phyloP scores from a whole-genome alignment of 2,797 vertebrate genomes.

The Lerista edwardsae region DNA sequence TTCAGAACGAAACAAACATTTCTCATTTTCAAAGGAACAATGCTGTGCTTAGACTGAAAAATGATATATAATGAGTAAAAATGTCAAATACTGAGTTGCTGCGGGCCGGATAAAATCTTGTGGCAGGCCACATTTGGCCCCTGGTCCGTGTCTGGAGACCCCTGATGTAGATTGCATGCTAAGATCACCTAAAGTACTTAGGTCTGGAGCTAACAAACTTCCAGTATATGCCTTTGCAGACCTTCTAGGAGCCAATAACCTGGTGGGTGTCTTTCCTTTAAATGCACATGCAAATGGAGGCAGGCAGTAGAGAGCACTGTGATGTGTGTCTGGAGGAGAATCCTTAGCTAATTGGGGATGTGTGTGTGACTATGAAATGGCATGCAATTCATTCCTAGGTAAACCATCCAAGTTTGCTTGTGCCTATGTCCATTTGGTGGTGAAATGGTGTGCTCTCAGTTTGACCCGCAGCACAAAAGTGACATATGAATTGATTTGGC shows the following conservation, averaged over 20 bases:
- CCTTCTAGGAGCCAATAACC: not conserved
- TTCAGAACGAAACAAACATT: too few relatives aligned
- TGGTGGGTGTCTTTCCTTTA: not conserved
- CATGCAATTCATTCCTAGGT: not conserved
- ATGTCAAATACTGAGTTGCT: too few relatives aligned
- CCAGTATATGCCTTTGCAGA: conserved; percentile 41
- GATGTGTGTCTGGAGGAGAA: conserved; percentile 17
- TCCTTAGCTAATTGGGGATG: too few relatives aligned
- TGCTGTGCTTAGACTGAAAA: too few relatives aligned
- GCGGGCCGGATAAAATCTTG: too few relatives aligned
- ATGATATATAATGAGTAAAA: too few relatives aligned
- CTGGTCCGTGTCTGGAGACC: too few relatives aligned
- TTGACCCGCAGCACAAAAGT: not conserved
- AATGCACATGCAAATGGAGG: too few relatives aligned
- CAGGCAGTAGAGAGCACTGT: not conserved
- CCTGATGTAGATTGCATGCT: conserved; percentile 38
- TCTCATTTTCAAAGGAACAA: too few relatives aligned
- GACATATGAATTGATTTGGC: not conserved
- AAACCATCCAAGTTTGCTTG: not conserved
- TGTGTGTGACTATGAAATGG: not conserved
- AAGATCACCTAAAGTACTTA: conserved; percentile 40
- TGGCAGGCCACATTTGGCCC: too few relatives aligned
- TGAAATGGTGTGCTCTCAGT: not conserved
- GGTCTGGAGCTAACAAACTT: conserved; percentile 28
- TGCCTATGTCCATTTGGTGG: not conserved